Evolutionary conservation across 2,113 vertebrate species (phyloP).

Genomic region (Pangasianodon hypophthalmus): DNA sequence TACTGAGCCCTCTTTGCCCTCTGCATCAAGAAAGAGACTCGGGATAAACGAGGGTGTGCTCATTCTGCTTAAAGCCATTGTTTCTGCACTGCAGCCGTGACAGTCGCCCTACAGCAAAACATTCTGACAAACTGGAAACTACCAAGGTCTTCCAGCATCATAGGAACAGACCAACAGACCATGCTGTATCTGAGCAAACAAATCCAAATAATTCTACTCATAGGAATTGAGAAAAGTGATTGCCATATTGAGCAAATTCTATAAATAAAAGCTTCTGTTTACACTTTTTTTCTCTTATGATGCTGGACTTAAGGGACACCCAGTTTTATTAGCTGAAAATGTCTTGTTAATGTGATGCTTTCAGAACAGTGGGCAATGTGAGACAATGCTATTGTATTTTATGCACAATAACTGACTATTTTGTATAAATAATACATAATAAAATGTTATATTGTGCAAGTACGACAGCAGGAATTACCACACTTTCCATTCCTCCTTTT

Average conservation of each 20-base stretch:
- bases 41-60: slow-evolving; percentile 6
- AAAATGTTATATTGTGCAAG: neutral
- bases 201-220: neutral
- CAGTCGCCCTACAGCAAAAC: neutral
- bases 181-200: neutral
- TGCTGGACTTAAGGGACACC: neutral
- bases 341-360: neutral
- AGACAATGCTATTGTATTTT: neutral
- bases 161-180: too few species aligned
- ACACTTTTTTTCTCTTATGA: neutral
- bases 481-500: neutral
- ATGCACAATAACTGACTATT: neutral
- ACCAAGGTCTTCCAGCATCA: neutral
- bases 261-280: neutral
- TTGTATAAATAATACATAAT: neutral
- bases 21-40: slow-evolving; percentile 40
- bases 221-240: neutral
- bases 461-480: neutral
- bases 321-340: neutral
- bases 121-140: neutral
- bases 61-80: slow-evolving; percentile 41
- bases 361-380: neutral
- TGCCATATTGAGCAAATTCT: neutral
- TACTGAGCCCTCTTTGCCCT: slow-evolving; percentile 62
- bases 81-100: neutral